Conservation (phyloP, 2,888 invertebrate genomes). For the Andrena marginata region DNA sequence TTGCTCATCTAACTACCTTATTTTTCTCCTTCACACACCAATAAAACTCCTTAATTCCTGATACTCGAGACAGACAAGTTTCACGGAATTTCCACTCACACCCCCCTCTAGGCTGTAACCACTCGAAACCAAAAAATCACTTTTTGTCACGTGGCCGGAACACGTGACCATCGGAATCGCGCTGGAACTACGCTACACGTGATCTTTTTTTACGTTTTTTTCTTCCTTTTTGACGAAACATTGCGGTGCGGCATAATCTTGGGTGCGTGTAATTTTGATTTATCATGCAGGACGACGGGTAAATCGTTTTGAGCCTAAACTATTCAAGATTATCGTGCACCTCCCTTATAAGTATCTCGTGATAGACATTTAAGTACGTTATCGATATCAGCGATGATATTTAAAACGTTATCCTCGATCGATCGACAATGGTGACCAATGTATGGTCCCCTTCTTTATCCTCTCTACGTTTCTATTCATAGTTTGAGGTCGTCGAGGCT, state of each 20-base stretch:
- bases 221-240: slow-evolving; percentile 42
- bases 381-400: slow-evolving; percentile 42
- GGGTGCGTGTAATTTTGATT: slow-evolving; percentile 77
- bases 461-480: slow-evolving; percentile 12
- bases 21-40: background rate
- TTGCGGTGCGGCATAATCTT: slow-evolving; percentile 72
- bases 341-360: slow-evolving; percentile 57
- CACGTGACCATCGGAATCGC: slow-evolving; percentile 47
- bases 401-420: slow-evolving; percentile 17
- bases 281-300: slow-evolving; percentile 75
- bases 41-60: slow-evolving; percentile 25
- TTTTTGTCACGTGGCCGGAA: slow-evolving; percentile 32
- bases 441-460: slow-evolving; percentile 32
- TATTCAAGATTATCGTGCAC: slow-evolving; percentile 70
- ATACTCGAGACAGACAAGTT: slow-evolving; percentile 28
- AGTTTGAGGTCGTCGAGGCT: slow-evolving; percentile 66
- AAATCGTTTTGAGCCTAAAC: slow-evolving; percentile 72
- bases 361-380: slow-evolving; percentile 68
- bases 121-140: slow-evolving; percentile 23
- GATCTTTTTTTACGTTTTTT: slow-evolving; percentile 6
- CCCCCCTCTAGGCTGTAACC: slow-evolving; percentile 22
- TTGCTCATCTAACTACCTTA: background rate
- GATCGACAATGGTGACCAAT: slow-evolving; percentile 23
- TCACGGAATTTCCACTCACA: slow-evolving; percentile 41
- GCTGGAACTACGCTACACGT: background rate